Evolutionary conservation across 2,888 invertebrate genomes (phyloP), one percentile per base, ranked within the genome.

Genomic region (Eristalis pertinax): DNA sequence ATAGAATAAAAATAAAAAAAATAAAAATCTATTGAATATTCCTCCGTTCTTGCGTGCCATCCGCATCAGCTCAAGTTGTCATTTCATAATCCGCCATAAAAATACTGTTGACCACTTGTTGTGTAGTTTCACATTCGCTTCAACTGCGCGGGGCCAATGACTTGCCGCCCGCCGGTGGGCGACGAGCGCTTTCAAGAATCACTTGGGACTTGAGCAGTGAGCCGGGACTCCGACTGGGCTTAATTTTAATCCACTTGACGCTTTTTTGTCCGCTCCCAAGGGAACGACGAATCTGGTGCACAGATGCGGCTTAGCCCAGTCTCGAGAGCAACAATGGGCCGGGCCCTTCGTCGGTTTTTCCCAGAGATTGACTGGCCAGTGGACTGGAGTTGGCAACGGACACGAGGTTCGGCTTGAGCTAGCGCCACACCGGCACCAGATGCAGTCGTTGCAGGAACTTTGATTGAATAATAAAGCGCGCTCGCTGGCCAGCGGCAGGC

Each of bases 381-480:
- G 1, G 50, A 50, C 3, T 50, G 15, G 43, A 65, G 38, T 41
- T 38, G 58, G 58, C 41, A 67, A 43, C 32, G 24, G 58, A 65
- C 29, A 29, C 70, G 64, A 50, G 56, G 26, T 41, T 72, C 26
- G 22, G n/a, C 32, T 64, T 62, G 60, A 64, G 64, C 29, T 43
- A 85, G 81, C 85, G 85, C 85, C 85, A 85, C 43, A 50, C 73
- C 65, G 81, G 81, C 81, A 73, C 76, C 85, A 81, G 84, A 85
- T 85, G 84, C 84, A 85, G 43, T 62, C 72, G 22, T 69, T 80
- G 80, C 85, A 81, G 68, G 60, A 81, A 8, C 85, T 74, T 70
- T 74, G 76, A 85, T 80, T 70, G 84, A 84, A 84, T 84, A 80
- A 80, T 72, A 72, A 84, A 56, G 62, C 68, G 35, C 60, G 62